phyloP scores from a whole-genome alignment of 1,140 invertebrate genomes.

The Heliconius himera region DNA sequence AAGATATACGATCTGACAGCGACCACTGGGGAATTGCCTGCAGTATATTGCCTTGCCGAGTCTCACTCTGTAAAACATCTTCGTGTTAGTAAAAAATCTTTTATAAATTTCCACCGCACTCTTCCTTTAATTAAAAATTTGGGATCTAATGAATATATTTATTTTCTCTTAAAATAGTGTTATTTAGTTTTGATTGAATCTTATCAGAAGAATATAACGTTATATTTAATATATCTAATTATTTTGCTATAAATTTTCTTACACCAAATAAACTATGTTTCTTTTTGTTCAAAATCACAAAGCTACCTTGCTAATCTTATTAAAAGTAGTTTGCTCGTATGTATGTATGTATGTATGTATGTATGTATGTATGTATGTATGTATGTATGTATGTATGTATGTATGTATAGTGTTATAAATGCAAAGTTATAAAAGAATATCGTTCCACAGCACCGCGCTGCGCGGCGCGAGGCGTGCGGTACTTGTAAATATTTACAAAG shows the following conservation, averaged over 20 bases:
- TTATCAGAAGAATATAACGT: background rate
- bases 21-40: constrained; percentile 25
- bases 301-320: background rate
- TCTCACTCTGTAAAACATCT: background rate
- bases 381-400: background rate
- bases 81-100: background rate
- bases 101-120: background rate
- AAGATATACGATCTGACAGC: constrained; percentile 29
- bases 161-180: background rate
- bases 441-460: background rate
- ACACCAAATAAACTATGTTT: background rate
- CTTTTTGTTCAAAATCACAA: background rate
- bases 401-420: too few species aligned
- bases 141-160: background rate
- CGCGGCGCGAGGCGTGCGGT: constrained; percentile 16
- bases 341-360: background rate
- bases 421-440: background rate
- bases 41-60: constrained; percentile 1
- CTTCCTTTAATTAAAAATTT: background rate
- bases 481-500: constrained; percentile 22
- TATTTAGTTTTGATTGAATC: background rate
- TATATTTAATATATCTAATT: too few species aligned
- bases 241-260: too few species aligned
- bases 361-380: background rate
- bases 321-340: background rate